Evolutionary conservation across 2,113 vertebrate species (phyloP).

Genomic region (Prionailurus bengalensis): DNA sequence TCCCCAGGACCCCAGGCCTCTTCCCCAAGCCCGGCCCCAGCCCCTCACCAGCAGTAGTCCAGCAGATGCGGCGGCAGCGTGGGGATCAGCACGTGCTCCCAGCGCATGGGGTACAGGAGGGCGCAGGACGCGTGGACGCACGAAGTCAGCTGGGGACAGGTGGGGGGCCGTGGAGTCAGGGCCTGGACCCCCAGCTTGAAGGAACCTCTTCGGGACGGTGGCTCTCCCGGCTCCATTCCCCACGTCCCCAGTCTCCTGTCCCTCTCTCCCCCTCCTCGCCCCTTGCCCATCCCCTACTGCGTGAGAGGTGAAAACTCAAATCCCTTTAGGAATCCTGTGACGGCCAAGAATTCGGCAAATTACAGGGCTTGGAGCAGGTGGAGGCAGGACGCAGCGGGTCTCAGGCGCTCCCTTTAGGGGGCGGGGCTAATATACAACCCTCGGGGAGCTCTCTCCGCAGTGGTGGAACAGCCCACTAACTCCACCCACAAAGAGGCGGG

Average conservation of each 20-base stretch:
- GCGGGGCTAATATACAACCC: not conserved
- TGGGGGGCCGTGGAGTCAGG: not conserved
- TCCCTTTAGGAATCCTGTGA: not conserved
- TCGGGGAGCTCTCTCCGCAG: not conserved
- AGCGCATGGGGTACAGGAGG: conserved; percentile 94
- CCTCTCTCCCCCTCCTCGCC: not conserved
- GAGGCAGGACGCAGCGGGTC: not conserved
- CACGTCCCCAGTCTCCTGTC: not conserved
- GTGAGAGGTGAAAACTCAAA: not conserved
- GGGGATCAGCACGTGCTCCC: conserved; percentile 97
- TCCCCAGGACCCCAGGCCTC: not conserved
- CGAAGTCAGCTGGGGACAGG: conserved; percentile 90
- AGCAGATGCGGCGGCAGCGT: conserved; percentile 94
- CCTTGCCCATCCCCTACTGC: not conserved
- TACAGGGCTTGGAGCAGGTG: not conserved
- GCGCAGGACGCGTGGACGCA: conserved; percentile 92
- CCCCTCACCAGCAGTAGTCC: conserved; percentile 94
- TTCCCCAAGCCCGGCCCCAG: not conserved
- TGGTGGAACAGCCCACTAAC: not conserved
- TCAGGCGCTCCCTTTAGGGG: not conserved
- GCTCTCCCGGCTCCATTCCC: not conserved
- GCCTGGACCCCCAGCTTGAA: not conserved
- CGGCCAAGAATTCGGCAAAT: not conserved
- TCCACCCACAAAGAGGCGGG: not conserved
- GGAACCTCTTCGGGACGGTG: no score